Evolutionary conservation across 2,888 invertebrate species (phyloP).

Genomic region (Plebejus anna): DNA sequence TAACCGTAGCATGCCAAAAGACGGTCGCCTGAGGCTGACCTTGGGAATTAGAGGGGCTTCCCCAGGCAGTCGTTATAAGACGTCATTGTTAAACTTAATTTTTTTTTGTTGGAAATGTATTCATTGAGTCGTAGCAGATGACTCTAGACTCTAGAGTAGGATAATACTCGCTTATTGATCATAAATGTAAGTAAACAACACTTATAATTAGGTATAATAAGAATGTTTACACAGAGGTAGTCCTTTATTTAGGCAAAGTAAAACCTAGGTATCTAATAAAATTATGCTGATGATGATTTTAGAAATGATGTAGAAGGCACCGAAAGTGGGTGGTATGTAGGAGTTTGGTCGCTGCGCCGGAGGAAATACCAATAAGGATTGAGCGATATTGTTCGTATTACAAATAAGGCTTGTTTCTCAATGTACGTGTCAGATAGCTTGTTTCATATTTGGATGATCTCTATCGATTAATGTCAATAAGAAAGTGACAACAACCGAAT

Average conservation of each 20-base stretch:
- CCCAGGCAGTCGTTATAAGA: background rate
- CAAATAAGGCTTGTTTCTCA: background rate
- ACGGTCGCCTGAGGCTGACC: background rate
- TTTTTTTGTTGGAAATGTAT: background rate
- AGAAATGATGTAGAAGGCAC: constrained; percentile 7
- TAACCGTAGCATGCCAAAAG: background rate
- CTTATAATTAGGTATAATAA: background rate
- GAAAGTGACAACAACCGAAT: background rate
- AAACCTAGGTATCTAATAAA: background rate
- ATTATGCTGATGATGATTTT: background rate
- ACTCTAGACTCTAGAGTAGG: background rate
- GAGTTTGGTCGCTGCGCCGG: background rate
- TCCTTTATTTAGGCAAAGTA: background rate
- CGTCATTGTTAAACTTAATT: constrained; percentile 5
- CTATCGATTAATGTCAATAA: background rate
- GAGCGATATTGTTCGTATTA: background rate
- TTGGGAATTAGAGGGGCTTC: constrained; percentile 8
- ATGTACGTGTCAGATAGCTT: background rate
- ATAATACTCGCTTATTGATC: background rate
- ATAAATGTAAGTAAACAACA: background rate
- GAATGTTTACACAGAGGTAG: background rate
- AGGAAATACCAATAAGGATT: constrained; percentile 6
- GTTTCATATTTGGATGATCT: background rate
- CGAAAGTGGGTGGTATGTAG: background rate
- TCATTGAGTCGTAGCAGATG: background rate